Evolutionary conservation across 2,888 invertebrate species (phyloP), one percentile per base, ranked within the genome.

Genomic region (Willowsia nigromaculata): DNA sequence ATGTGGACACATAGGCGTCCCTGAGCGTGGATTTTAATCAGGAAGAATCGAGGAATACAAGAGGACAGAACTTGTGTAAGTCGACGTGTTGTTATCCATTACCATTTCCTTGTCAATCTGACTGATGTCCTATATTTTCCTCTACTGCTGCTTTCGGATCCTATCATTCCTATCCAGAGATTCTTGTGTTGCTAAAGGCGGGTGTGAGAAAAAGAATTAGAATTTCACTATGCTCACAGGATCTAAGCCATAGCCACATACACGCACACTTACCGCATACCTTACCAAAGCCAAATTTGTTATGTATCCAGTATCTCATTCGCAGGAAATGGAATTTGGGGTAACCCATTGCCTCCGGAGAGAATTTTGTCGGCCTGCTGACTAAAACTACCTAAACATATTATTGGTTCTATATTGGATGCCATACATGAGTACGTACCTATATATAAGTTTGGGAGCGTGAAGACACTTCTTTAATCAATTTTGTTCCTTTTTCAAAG

Each of bases 81-180:
- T 40, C 40, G 68, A 37, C 18, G n/a, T 37, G 37, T 40, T 65
- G 62, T 59, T 53, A 59, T 80, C 59, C 56, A 80, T 56, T 59
- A 62, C 81, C 40, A 62, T 83, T 68, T 33, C 71, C 37, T n/a
- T 71, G 71, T 71, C 71, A 71, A 84, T 84, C 56, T 84, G 84
- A 71, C 68, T 71, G 68, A 68, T 68, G 37, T 68, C 18, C 68
- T 71, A 22, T 71, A 0, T 71, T 71, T 65, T n/a, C 33, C 9
- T 30, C 59, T 18, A 59, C 27, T 15, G 1, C 13, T 30, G 1
- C 7, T 25, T 30, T 50, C 18, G n/a, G n/a, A 5, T 15, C 1
- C 50, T 47, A 15, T 9, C 40, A 53, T 22, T 56, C 56, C 27
- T 9, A 11, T n/a, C 27, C 27, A 65, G 68, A 65, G 68, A 40